phyloP scores from a whole-genome alignment of 1,140 invertebrate genomes.

The Mamestra configurata region DNA sequence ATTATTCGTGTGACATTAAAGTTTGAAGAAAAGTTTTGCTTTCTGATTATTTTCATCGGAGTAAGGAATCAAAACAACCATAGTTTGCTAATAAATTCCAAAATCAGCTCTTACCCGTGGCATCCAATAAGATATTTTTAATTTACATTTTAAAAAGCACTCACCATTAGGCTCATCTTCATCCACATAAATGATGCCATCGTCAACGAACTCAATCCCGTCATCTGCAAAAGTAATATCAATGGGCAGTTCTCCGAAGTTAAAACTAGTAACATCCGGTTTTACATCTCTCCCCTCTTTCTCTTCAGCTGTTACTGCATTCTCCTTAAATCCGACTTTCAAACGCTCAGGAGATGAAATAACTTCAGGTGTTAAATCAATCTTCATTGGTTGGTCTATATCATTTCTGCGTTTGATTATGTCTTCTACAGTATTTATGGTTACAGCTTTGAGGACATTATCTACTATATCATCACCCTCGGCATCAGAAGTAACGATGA shows the following conservation, averaged over 20 bases:
- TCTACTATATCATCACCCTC: neutral
- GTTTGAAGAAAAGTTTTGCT: no score
- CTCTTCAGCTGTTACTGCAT: neutral
- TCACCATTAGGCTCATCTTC: conserved; percentile 56
- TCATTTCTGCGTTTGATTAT: neutral
- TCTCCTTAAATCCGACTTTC: neutral
- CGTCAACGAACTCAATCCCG: conserved; percentile 73
- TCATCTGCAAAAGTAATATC: conserved; percentile 64
- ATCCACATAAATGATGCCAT: conserved; percentile 66
- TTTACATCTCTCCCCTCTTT: conserved; percentile 14
- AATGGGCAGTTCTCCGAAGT: conserved; percentile 39
- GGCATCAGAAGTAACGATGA: neutral
- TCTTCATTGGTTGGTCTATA: neutral
- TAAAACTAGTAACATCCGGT: conserved; percentile 41
- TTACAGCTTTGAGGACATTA: neutral
- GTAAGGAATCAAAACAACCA: no score
- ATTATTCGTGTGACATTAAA: no score
- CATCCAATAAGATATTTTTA: no score
- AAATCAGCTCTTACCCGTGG: no score
- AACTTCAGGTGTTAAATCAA: neutral
- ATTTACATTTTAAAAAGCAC: no score
- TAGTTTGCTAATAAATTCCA: no score
- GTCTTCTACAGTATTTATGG: neutral
- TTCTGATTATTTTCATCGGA: no score
- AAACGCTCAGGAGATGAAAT: neutral